phyloP scores from a whole-genome alignment of 1,140 invertebrate species.

The Maconellicoccus hirsutus region DNA sequence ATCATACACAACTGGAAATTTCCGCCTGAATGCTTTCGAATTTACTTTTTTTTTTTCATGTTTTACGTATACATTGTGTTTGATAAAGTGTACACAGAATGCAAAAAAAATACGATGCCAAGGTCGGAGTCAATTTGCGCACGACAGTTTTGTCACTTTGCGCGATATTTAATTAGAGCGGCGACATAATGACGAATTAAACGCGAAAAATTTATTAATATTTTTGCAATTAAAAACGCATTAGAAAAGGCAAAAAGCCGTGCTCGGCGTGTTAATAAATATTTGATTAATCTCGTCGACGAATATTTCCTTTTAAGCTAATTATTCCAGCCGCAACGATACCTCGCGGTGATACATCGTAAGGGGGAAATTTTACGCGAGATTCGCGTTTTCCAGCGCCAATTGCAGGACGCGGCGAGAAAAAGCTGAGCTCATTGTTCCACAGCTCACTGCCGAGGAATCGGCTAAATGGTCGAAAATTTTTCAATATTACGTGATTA shows the following conservation, averaged over 20 bases:
- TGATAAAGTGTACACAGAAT: no score
- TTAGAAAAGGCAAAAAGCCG: background rate
- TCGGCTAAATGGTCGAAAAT: background rate
- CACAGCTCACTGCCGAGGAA: background rate
- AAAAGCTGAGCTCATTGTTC: background rate
- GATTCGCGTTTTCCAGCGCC: no score
- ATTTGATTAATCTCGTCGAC: background rate
- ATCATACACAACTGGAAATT: slow-evolving; percentile 7
- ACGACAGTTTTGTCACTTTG: no score
- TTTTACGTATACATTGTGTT: background rate
- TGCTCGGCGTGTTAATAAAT: background rate
- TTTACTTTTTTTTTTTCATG: background rate
- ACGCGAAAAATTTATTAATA: background rate
- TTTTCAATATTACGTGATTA: slow-evolving; percentile 5
- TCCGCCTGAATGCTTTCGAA: slow-evolving; percentile 13
- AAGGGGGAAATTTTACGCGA: no score
- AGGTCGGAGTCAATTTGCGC: no score
- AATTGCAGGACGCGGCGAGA: no score
- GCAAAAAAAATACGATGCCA: no score
- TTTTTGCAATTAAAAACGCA: background rate
- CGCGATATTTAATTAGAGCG: no score
- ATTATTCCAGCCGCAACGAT: background rate
- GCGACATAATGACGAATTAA: background rate
- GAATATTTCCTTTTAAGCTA: background rate
- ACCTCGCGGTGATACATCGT: no score